Percentiles rank a stretch among this genome's conserved stretches.
Evolutionary conservation across 2,888 invertebrate species (phyloP).

Genomic region (Neria commutata): DNA sequence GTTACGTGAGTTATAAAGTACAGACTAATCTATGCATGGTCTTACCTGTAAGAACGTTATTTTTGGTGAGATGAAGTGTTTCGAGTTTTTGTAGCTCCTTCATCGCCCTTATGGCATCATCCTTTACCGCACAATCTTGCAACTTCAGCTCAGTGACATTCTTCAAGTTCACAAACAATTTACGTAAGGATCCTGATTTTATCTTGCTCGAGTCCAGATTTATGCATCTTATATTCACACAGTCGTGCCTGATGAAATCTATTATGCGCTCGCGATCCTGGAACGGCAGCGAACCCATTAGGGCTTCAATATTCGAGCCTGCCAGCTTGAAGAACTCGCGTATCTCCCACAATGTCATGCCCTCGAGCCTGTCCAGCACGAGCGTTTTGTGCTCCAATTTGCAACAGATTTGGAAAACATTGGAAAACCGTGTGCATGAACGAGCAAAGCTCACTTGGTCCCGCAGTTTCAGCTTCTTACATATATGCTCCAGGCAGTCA

Average conservation of each 20-base stretch:
- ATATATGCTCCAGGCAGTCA: conserved; percentile 28
- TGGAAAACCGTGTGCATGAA: conserved; percentile 16
- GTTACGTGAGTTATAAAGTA: too few relatives aligned
- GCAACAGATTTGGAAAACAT: conserved; percentile 19
- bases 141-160: conserved; percentile 13
- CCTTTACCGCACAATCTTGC: conserved; percentile 16
- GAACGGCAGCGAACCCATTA: conserved; percentile 16
- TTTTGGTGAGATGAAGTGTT: conserved; percentile 7
- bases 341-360: conserved; percentile 25
- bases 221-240: conserved; percentile 13
- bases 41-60: conserved; percentile 17
- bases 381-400: conserved; percentile 18
- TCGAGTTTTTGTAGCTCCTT: conserved; percentile 13
- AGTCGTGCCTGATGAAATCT: conserved; percentile 20
- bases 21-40: neutral
- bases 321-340: conserved; percentile 26
- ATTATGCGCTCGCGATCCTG: conserved; percentile 21
- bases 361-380: neutral
- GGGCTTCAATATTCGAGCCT: conserved; percentile 17
- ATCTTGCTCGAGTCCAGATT: conserved; percentile 15
- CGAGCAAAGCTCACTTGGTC: conserved; percentile 26
- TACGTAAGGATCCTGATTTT: conserved; percentile 5
- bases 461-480: conserved; percentile 11
- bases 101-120: conserved; percentile 7
- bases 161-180: conserved; percentile 6